Evolutionary conservation across 2,113 vertebrate species (phyloP).

Genomic region (Chlorodrepanis virens): DNA sequence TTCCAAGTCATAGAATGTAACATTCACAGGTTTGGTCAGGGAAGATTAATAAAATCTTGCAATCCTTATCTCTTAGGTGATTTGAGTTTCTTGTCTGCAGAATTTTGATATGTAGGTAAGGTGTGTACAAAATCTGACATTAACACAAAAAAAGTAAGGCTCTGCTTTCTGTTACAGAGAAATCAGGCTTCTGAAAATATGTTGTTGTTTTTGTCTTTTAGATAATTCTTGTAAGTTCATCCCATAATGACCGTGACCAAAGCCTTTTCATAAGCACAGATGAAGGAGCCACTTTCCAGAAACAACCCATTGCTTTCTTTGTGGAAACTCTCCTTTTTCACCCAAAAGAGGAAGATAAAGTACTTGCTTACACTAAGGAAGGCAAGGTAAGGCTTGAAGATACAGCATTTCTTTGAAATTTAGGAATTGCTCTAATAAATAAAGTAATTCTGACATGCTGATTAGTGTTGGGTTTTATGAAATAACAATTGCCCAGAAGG

Average conservation of each 20-base stretch:
- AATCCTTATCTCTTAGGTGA: background rate
- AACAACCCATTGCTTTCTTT: constrained; percentile 83
- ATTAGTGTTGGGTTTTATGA: background rate
- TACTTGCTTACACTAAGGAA: constrained; percentile 90
- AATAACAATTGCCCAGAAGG: background rate
- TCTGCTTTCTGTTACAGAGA: background rate
- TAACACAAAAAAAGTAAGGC: background rate
- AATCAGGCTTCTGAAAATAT: background rate
- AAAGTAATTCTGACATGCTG: background rate
- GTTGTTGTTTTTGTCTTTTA: constrained; percentile 58
- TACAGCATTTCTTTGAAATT: background rate
- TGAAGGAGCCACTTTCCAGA: constrained; percentile 92
- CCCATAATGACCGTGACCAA: constrained; percentile 88
- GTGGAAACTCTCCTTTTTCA: constrained; percentile 91
- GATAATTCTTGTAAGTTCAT: constrained; percentile 93
- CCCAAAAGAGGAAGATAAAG: constrained; percentile 91
- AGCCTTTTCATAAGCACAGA: constrained; percentile 92
- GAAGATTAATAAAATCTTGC: background rate
- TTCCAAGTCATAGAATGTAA: background rate
- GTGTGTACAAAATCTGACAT: background rate
- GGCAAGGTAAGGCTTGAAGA: constrained; percentile 75
- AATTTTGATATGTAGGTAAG: background rate
- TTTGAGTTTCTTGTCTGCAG: background rate
- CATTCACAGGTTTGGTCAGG: background rate
- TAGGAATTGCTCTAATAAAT: background rate